Conservation (phyloP, 2,888 invertebrate species). For the Ariolimax columbianus region DNA sequence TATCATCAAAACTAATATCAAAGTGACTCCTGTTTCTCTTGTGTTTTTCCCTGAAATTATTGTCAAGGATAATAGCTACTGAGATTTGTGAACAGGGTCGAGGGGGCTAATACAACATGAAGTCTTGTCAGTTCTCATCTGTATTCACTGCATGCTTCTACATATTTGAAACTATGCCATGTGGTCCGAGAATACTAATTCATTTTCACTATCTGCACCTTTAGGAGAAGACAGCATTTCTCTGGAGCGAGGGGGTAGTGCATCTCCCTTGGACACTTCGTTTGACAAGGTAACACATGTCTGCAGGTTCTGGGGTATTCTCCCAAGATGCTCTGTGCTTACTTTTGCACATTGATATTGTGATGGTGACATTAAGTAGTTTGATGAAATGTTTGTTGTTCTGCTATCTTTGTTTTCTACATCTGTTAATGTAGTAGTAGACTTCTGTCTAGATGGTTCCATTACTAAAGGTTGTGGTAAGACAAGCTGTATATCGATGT, state of each 20-base stretch:
- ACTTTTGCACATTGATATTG: neutral
- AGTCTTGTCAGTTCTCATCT: too few species aligned
- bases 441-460: neutral
- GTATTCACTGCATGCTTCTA: too few species aligned
- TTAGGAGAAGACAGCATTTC: slow-evolving; percentile 74
- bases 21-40: too few species aligned
- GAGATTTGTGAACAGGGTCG: too few species aligned
- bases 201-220: neutral
- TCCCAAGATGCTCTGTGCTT: too few species aligned
- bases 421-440: neutral
- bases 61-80: too few species aligned
- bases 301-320: neutral
- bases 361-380: neutral
- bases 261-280: slow-evolving; percentile 71
- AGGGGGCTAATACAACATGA: too few species aligned
- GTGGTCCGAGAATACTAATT: too few species aligned
- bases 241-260: slow-evolving; percentile 69
- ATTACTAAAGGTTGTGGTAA: neutral
- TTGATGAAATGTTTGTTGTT: neutral
- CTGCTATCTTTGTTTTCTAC: neutral
- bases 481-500: neutral
- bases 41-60: too few species aligned
- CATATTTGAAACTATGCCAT: too few species aligned
- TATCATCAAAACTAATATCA: too few species aligned
- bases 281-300: slow-evolving; percentile 68